Evolutionary conservation across 1,140 invertebrate genomes (phyloP).

Genomic region (Eriosoma lanigerum): DNA sequence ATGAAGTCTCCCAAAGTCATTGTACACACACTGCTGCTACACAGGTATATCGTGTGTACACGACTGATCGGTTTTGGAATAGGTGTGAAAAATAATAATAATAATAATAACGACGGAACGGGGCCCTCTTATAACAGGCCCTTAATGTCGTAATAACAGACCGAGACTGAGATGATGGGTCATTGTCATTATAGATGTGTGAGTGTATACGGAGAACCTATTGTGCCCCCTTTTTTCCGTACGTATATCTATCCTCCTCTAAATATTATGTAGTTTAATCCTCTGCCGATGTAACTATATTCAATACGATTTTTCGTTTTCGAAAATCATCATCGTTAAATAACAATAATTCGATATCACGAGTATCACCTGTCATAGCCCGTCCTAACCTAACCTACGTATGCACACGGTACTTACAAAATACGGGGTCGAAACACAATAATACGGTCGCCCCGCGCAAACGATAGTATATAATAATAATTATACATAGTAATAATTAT

Average conservation of each 20-base stretch:
- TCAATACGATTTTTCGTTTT: slow-evolving; percentile 50
- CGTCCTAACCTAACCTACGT: not conserved
- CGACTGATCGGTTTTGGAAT: slow-evolving; percentile 48
- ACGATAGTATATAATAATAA: not conserved
- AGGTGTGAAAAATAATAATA: slow-evolving; percentile 49
- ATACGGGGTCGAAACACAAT: not conserved
- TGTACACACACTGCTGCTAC: slow-evolving; percentile 9
- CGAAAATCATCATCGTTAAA: slow-evolving; percentile 52
- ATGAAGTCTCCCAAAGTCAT: slow-evolving; percentile 51
- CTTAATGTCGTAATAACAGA: slow-evolving; percentile 52
- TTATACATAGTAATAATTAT: not conserved
- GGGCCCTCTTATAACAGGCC: slow-evolving; percentile 48
- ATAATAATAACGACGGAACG: slow-evolving; percentile 38
- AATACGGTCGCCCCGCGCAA: not conserved
- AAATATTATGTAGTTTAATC: not conserved
- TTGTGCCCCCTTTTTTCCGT: slow-evolving; percentile 37
- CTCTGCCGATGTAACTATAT: not conserved
- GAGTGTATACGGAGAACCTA: slow-evolving; percentile 28
- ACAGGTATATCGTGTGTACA: not conserved
- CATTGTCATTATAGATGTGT: slow-evolving; percentile 32
- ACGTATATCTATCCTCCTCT: not conserved
- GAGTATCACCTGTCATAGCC: slow-evolving; percentile 51
- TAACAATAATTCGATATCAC: slow-evolving; percentile 51
- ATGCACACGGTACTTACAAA: not conserved
- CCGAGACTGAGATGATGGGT: slow-evolving; percentile 46